phyloP scores from a whole-genome alignment of 2,888 invertebrate genomes.

The Clivina fossor region DNA sequence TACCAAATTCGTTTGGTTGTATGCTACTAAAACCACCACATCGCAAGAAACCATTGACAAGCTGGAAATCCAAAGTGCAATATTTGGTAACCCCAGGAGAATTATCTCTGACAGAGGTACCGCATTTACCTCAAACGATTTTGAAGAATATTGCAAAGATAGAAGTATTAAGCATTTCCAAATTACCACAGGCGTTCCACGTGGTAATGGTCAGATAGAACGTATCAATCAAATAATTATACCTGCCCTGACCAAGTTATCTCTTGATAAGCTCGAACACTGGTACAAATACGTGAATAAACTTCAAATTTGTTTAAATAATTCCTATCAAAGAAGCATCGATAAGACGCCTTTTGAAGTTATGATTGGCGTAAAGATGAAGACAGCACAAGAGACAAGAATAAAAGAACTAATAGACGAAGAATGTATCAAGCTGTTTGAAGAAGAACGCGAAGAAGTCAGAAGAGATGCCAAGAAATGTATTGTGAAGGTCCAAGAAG shows the following conservation, averaged over 20 bases:
- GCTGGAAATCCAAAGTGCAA: conserved; percentile 26
- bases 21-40: conserved; percentile 33
- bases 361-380: conserved; percentile 34
- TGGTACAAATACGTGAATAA: conserved; percentile 20
- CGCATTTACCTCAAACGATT: conserved; percentile 28
- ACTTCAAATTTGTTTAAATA: conserved; percentile 28
- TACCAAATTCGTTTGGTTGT: conserved; percentile 34
- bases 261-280: conserved; percentile 25
- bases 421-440: conserved; percentile 30
- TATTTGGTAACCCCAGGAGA: conserved; percentile 33
- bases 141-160: conserved; percentile 25
- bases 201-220: conserved; percentile 34
- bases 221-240: conserved; percentile 30
- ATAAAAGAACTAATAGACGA: conserved; percentile 33
- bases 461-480: conserved; percentile 30
- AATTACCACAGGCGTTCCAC: conserved; percentile 28
- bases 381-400: conserved; percentile 22
- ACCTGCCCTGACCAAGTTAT: conserved; percentile 30
- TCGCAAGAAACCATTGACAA: conserved; percentile 20
- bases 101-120: conserved; percentile 31
- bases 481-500: conserved; percentile 36
- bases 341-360: conserved; percentile 34
- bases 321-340: conserved; percentile 31
- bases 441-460: conserved; percentile 30
- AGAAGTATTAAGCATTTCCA: conserved; percentile 27